These are phyloP conservation scores for Pluvianellus socialis DNA, from an alignment of 2,113 vertebrate species.

Conservation along the genomic window DNA sequence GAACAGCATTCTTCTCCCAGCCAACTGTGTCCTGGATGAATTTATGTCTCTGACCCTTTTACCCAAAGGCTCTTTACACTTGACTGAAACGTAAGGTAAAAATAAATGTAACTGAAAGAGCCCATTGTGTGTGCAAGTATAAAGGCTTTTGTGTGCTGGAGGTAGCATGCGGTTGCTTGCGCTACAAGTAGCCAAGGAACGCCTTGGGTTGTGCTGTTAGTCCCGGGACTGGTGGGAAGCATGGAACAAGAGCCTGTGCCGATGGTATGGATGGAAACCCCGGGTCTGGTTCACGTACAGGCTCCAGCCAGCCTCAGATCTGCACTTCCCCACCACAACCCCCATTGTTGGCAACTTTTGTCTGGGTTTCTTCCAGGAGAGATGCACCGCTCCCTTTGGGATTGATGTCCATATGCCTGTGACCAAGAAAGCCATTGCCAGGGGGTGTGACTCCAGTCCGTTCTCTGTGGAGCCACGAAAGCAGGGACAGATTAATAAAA, in stretches of 20 bases:
- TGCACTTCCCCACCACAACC: neutral
- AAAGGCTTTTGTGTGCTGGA: slow-evolving; percentile 43
- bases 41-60: slow-evolving; percentile 30
- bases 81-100: slow-evolving; percentile 28
- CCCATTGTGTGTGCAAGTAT: neutral
- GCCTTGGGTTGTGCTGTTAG: neutral
- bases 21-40: neutral
- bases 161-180: neutral
- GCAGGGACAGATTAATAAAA: neutral
- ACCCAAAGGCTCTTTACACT: slow-evolving; percentile 40
- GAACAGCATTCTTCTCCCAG: neutral
- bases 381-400: neutral
- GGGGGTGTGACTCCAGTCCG: neutral
- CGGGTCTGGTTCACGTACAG: neutral
- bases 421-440: neutral
- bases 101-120: slow-evolving; percentile 32
- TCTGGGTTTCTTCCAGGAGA: neutral
- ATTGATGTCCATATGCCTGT: neutral
- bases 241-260: neutral
- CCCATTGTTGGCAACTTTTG: neutral
- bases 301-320: neutral
- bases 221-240: neutral
- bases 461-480: neutral
- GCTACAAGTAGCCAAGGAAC: neutral
- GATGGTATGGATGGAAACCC: neutral